Percentiles rank a stretch among this genome's conserved stretches.
phyloP scores from a whole-genome alignment of 2,888 invertebrate species.

The Amitus sp. region DNA sequence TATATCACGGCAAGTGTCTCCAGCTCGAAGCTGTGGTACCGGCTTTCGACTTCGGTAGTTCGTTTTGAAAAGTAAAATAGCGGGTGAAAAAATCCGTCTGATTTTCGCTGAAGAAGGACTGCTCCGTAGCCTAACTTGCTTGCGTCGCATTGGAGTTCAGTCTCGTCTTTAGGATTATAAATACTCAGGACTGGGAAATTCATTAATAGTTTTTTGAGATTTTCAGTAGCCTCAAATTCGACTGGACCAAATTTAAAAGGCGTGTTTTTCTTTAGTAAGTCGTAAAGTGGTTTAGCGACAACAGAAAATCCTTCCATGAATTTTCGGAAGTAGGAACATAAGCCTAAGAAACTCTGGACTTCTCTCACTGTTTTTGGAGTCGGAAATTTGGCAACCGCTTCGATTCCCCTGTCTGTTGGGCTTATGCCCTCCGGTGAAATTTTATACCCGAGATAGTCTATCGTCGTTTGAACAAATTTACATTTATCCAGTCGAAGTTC shows the following conservation, averaged over 20 bases:
- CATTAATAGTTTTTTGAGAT: slow-evolving; percentile 9
- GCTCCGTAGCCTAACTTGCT: slow-evolving; percentile 29
- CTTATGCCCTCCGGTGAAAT: slow-evolving; percentile 17
- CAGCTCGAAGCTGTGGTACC: slow-evolving; percentile 49
- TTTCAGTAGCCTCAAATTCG: slow-evolving; percentile 6
- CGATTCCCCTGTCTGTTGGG: background rate
- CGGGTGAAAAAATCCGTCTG: slow-evolving; percentile 19
- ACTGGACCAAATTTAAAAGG: slow-evolving; percentile 21
- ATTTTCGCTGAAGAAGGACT: slow-evolving; percentile 35
- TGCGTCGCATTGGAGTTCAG: slow-evolving; percentile 41
- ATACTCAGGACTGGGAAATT: slow-evolving; percentile 29
- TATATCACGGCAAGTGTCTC: slow-evolving; percentile 49
- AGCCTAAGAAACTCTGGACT: slow-evolving; percentile 20
- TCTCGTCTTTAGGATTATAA: slow-evolving; percentile 30
- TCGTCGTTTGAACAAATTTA: slow-evolving; percentile 23
- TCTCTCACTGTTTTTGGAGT: slow-evolving; percentile 13
- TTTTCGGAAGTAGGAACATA: slow-evolving; percentile 28
- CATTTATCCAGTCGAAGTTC: slow-evolving; percentile 42
- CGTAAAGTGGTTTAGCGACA: slow-evolving; percentile 44
- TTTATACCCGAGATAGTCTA: slow-evolving; percentile 39
- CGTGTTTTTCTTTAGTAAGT: slow-evolving; percentile 35
- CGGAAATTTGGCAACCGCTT: slow-evolving; percentile 6
- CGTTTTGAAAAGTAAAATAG: slow-evolving; percentile 45
- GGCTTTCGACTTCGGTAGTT: slow-evolving; percentile 41
- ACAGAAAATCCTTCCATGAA: slow-evolving; percentile 16